Percentiles rank a stretch among this genome's conserved stretches.
phyloP scores from a whole-genome alignment of 2,888 invertebrate genomes.

The Caenorhabditis zanzibari region DNA sequence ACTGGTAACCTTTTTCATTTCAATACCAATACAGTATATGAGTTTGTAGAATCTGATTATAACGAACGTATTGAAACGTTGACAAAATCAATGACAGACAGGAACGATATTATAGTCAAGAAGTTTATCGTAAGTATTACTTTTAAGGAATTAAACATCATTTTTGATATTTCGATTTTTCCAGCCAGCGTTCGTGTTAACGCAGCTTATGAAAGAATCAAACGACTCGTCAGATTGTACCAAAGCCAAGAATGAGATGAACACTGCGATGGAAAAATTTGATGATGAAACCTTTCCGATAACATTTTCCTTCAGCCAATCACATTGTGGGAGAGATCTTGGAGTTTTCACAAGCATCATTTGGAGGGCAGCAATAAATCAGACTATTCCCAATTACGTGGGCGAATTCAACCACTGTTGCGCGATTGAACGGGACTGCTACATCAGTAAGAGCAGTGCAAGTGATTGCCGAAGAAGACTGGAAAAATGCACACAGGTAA shows the following conservation, averaged over 20 bases:
- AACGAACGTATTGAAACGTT: too few relatives aligned
- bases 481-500: conserved; percentile 3
- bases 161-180: too few relatives aligned
- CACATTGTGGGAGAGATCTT: conserved; percentile 19
- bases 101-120: too few relatives aligned
- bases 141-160: too few relatives aligned
- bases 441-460: background rate
- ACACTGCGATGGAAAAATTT: too few relatives aligned
- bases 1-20: too few relatives aligned
- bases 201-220: too few relatives aligned
- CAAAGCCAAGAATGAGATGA: background rate
- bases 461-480: background rate
- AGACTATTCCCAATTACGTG: background rate
- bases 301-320: background rate
- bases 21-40: too few relatives aligned
- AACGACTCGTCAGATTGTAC: background rate
- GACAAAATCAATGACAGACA: too few relatives aligned
- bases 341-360: background rate
- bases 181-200: too few relatives aligned
- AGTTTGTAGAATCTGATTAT: background rate
- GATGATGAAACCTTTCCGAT: background rate
- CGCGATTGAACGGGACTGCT: conserved; percentile 13
- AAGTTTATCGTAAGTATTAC: too few relatives aligned
- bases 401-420: conserved; percentile 20
- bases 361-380: background rate